Base-by-base conservation (phyloP, 2,797 vertebrate genomes). In the Lepilemur ruficaudatus region DNA sequence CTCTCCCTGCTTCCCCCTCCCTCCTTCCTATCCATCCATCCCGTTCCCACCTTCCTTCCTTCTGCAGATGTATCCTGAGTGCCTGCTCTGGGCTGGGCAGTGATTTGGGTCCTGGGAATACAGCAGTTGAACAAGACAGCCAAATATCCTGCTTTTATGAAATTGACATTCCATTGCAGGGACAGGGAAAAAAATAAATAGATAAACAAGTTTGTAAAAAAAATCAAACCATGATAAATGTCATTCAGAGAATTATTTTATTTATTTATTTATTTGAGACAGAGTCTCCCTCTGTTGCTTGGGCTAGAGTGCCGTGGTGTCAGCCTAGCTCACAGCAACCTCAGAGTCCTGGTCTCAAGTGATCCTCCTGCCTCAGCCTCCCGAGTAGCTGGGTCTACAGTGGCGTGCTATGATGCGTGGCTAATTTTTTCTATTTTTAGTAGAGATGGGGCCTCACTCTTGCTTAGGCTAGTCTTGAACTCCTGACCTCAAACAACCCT, bases 241-340 rank as follows among this genome's bases (percentile, higher is more conserved):
- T 76, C 87, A 78, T 63, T 89, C 65, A 59, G 70, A 67, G 70
- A 91, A 87, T 82, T 70, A 72, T 25, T 57, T 55, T 22, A 55
- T 55, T 55, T 55, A 55, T 52, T 52, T 55, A 55, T 57, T 57
- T 25, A 57, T 57, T 57, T 57, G 23, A 25, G 55, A 57, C 55
- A 57, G 55, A 57, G 22, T 22, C 23, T 57, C 55, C 9, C 23
- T 57, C 3, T 57, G 55, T 25, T 57, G 23, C 55, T 23, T 4
- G 9, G 55, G 55, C 23, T 10, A 57, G 55, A 57, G 55, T 25
- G 55, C 55, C 1, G 0, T 57, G 55, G 22, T 1, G 0, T 57
- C 23, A 57, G 22, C 55, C 55, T 57, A 4, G 55, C 23, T 57
- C 55, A 57, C 23, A 25, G 22, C 22, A 57, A 57, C 9, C 55